phyloP scores from a whole-genome alignment of 2,888 invertebrate genomes.

The Drosophila tripunctata region DNA sequence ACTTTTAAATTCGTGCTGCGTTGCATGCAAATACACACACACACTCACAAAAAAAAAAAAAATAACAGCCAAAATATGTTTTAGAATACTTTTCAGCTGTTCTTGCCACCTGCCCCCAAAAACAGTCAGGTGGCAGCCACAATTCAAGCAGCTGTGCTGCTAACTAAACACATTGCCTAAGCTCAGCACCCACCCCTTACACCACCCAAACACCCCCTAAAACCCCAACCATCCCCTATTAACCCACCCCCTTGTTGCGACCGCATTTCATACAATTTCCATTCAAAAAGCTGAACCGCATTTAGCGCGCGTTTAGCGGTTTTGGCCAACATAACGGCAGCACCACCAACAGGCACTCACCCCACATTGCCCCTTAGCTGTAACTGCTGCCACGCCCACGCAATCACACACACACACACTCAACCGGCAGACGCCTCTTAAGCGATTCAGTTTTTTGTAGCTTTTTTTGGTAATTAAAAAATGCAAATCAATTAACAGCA shows the following conservation, averaged over 20 bases:
- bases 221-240: not conserved
- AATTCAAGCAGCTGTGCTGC: conserved; percentile 60
- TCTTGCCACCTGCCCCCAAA: not conserved
- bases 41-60: not conserved
- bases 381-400: conserved; percentile 56
- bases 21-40: conserved; percentile 55
- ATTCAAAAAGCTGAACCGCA: conserved; percentile 68
- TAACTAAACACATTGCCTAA: conserved; percentile 59
- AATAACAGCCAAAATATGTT: conserved; percentile 9
- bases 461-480: conserved; percentile 71
- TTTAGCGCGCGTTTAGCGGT: conserved; percentile 78
- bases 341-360: not conserved
- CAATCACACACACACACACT: conserved; percentile 11
- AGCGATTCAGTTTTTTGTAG: conserved; percentile 32
- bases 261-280: conserved; percentile 73
- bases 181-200: too few species aligned
- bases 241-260: conserved; percentile 18
- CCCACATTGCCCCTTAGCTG: conserved; percentile 2
- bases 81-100: conserved; percentile 5
- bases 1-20: conserved; percentile 61
- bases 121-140: conserved; percentile 3
- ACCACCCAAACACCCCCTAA: conserved; percentile 28
- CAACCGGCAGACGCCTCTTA: conserved; percentile 7
- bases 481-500: conserved; percentile 74
- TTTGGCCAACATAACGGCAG: conserved; percentile 53